phyloP scores from a whole-genome alignment of 1,140 invertebrate genomes.

The Spodoptera frugiperda region DNA sequence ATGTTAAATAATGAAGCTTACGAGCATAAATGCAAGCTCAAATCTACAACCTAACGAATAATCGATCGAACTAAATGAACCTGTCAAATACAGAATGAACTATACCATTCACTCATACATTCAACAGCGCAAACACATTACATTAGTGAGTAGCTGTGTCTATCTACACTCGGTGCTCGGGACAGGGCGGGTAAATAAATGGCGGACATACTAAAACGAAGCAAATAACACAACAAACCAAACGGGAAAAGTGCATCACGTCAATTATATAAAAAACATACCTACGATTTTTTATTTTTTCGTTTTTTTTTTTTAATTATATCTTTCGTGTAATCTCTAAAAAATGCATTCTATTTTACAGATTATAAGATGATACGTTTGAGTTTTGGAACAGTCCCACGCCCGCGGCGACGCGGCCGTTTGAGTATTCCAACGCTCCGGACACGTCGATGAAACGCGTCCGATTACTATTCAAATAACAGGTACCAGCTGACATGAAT shows the following conservation, averaged over 20 bases:
- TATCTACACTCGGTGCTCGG: constrained; percentile 72
- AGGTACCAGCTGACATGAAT: constrained; percentile 86
- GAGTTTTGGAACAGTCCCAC: constrained; percentile 79
- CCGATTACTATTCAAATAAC: constrained; percentile 71
- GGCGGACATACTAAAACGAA: constrained; percentile 80
- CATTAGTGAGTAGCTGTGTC: constrained; percentile 42
- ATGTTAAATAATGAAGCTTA: constrained; percentile 27
- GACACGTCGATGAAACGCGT: constrained; percentile 41
- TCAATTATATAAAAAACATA: constrained; percentile 74
- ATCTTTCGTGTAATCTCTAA: constrained; percentile 74
- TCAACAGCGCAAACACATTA: constrained; percentile 50
- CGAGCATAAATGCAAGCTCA: background rate
- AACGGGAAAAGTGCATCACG: constrained; percentile 82
- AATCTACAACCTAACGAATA: constrained; percentile 12
- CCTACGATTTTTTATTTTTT: constrained; percentile 70
- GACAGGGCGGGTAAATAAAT: constrained; percentile 67
- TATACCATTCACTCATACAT: constrained; percentile 44
- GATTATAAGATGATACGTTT: constrained; percentile 63
- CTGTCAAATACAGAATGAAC: constrained; percentile 33
- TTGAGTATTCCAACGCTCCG: constrained; percentile 77
- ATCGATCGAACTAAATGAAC: constrained; percentile 1
- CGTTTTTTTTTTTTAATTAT: constrained; percentile 60
- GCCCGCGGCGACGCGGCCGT: constrained; percentile 61
- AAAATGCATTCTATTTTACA: constrained; percentile 82
- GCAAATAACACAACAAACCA: constrained; percentile 76